Evolutionary conservation across 2,797 vertebrate species (phyloP), one percentile per base, ranked within the genome.

Genomic region (Chaunax sp.): DNA sequence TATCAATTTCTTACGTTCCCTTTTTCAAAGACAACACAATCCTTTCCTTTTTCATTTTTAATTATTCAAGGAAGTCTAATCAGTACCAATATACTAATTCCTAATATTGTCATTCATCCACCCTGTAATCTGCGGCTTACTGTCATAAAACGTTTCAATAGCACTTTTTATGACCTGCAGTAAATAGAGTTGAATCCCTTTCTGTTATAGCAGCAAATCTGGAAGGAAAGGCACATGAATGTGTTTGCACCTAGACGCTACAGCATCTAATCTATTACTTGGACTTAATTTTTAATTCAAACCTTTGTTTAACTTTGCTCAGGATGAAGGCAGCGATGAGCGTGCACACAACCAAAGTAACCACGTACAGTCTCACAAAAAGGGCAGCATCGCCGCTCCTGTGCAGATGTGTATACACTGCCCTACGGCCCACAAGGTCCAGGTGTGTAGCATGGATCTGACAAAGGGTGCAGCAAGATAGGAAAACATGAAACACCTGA

Each of bases 371-470:
- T 3, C 69, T 84, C 0, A 85, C 90, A 28, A 94, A 95, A 20
- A 93, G 19, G 1, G 87, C 83, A 0, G 91, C 92, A 23, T 94
- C 94, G 5, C 84, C 72, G 1, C 77, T 76, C 0, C 45, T 14
- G 0, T 97, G 96, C 11, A 97, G 91, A 0, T 75, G 23, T 0
- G 88, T 70, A 33, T 97, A 98, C 64, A 97, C 77, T 40, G 83
- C 15, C 55, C 93, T 77, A 22, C 96, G 91, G 38, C 80, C 79
- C 61, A 92, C 43, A 0, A 94, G 98, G 85, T 98, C 97, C 13
- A 97, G 72, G 12, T 94, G 75, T 52, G 95, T 93, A 0, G 96
- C 96, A n/a, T 96, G 93, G 25, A 98, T 94, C 93, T 98, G 97
- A 23, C 93, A 94, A 64, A 97, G 75, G 0, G 96, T 98, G 85